Conservation (phyloP, 2,113 vertebrate genomes). For the Brachypteracias leptosomus region DNA sequence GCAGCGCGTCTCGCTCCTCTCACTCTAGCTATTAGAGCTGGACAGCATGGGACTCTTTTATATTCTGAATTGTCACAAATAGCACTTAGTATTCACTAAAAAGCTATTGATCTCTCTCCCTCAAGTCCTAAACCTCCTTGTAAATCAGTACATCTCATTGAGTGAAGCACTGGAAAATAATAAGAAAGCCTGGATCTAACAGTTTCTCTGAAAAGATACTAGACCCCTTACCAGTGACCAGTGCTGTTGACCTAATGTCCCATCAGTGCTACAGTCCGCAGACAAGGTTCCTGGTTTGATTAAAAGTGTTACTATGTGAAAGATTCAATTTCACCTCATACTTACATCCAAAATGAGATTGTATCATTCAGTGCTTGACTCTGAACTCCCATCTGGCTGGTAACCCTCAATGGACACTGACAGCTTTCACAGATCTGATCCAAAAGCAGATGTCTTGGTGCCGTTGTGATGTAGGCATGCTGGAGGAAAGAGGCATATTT, state of each 20-base stretch:
- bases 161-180: not conserved
- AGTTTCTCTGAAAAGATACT: not conserved
- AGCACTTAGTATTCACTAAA: conserved; percentile 35
- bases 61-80: conserved; percentile 1
- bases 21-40: not conserved
- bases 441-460: not conserved
- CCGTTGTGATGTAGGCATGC: too few relatives aligned
- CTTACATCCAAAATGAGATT: not conserved
- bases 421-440: not conserved
- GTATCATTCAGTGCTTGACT: not conserved
- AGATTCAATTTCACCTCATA: not conserved
- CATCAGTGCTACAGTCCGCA: not conserved
- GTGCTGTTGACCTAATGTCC: not conserved
- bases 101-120: conserved; percentile 41
- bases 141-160: conserved; percentile 7
- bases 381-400: not conserved
- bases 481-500: not conserved
- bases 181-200: not conserved
- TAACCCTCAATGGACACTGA: not conserved
- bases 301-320: not conserved
- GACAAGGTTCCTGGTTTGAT: not conserved
- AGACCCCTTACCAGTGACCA: not conserved
- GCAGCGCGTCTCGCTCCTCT: not conserved
- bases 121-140: conserved; percentile 6
- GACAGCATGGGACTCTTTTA: not conserved